Conservation (phyloP, 2,113 vertebrate genomes). For the Lipophrys pholis region DNA sequence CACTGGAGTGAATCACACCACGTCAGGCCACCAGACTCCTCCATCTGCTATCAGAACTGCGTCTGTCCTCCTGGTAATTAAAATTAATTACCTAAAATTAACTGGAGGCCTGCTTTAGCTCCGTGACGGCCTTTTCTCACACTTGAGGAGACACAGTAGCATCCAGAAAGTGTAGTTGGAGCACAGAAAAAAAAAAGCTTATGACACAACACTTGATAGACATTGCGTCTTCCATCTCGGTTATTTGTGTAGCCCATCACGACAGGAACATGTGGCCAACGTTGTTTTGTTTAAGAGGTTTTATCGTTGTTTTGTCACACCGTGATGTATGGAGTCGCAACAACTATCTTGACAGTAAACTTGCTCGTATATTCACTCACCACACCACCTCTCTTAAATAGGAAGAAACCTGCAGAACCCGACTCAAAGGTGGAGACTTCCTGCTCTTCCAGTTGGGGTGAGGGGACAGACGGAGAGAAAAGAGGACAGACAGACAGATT, state of each 20-base stretch:
- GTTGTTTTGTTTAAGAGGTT: conserved; percentile 56
- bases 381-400: not conserved
- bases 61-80: conserved; percentile 68
- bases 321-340: conserved; percentile 61
- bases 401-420: too few species aligned
- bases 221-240: conserved; percentile 15
- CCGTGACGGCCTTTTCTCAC: conserved; percentile 24
- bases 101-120: conserved; percentile 40
- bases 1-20: conserved; percentile 32
- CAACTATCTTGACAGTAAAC: conserved; percentile 55
- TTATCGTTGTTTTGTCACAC: conserved; percentile 30
- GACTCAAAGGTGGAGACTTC: too few species aligned
- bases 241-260: conserved; percentile 20
- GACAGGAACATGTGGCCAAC: not conserved
- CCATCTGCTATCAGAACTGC: conserved; percentile 65
- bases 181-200: conserved; percentile 10
- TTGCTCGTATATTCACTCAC: conserved; percentile 13
- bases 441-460: too few species aligned
- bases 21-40: conserved; percentile 44
- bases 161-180: not conserved
- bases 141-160: conserved; percentile 3
- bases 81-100: conserved; percentile 69
- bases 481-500: too few species aligned
- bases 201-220: conserved; percentile 21
- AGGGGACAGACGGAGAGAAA: too few species aligned